Base-by-base conservation (phyloP, 1,140 invertebrate species). In the Drosophila obscura region DNA sequence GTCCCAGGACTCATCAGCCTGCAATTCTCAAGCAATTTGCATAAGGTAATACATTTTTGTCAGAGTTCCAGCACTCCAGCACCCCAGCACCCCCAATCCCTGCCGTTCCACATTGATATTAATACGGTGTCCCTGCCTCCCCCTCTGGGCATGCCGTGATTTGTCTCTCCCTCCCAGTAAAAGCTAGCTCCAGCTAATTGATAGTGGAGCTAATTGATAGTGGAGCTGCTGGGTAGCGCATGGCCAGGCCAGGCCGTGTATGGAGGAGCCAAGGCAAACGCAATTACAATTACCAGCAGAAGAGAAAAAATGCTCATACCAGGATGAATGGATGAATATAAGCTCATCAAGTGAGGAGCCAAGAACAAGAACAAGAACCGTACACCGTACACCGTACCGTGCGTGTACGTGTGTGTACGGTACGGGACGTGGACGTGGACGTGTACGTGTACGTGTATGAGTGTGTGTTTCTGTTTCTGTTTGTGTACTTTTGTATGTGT, bases 251-350 rank as follows among this genome's bases (percentile, higher is more conserved):
- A 51, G 26, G 43, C 50, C 52, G 41, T 57, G 65, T 53, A 73
- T 46, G 35, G 60, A 24, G 26, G 22, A 39, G 35, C 53, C 53
- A 62, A 53, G 56, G 49, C 81, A 74, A 77, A 84, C 55, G 63
- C 67, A 87, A 81, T 81, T 84, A 85, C 81, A 83, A 71, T 85
- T 80, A 82, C 57, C 67, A 53, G 44, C 71, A 78, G 65, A 67
- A 82, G 68, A 81, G 69, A 81, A 67, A 76, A 46, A 76, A 60
- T 76, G 64, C 64, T 76, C 56, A 57, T 69, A 39, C 35, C 13
- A 35, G 35, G 35, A 5, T 19, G 19, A 19, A 19, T 19, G 22
- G 22, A 24, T 39, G 35, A 39, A 39, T 39, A 75, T 59, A 75
- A 84, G 72, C 73, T 77, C 60, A 66, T 82, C 77, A 83, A 75